Evolutionary conservation across 2,113 vertebrate genomes (phyloP).

Genomic region (Crocuta crocuta): DNA sequence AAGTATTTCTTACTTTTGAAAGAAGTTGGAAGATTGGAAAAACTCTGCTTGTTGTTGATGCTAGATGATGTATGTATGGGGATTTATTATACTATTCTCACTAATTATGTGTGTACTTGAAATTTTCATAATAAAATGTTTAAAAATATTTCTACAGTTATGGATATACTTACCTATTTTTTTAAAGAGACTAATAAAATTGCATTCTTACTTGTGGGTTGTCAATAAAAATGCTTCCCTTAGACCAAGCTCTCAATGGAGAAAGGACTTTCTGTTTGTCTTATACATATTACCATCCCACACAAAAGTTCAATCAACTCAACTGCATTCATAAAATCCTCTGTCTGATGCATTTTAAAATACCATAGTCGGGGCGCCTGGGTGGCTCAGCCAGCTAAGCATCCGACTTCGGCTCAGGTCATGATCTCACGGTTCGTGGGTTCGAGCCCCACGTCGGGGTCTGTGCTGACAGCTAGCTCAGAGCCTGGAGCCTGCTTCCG

Average conservation of each 20-base stretch:
- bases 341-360: slow-evolving; percentile 37
- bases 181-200: slow-evolving; percentile 4
- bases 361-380: background rate
- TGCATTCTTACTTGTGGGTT: slow-evolving; percentile 34
- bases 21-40: slow-evolving; percentile 48
- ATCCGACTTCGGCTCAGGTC: no score
- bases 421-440: no score
- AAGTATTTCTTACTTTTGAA: slow-evolving; percentile 31
- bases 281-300: background rate
- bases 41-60: background rate
- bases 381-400: no score
- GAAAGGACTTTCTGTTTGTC: slow-evolving; percentile 45
- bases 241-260: background rate
- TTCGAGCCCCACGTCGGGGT: no score
- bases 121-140: slow-evolving; percentile 22
- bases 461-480: no score
- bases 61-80: background rate
- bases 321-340: slow-evolving; percentile 46
- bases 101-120: background rate
- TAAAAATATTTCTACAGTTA: background rate
- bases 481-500: no score
- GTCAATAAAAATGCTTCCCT: slow-evolving; percentile 30
- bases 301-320: slow-evolving; percentile 55
- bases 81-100: background rate
- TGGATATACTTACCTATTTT: background rate